phyloP scores from a whole-genome alignment of 2,797 vertebrate genomes.

The Hydrocynus forskahlii region DNA sequence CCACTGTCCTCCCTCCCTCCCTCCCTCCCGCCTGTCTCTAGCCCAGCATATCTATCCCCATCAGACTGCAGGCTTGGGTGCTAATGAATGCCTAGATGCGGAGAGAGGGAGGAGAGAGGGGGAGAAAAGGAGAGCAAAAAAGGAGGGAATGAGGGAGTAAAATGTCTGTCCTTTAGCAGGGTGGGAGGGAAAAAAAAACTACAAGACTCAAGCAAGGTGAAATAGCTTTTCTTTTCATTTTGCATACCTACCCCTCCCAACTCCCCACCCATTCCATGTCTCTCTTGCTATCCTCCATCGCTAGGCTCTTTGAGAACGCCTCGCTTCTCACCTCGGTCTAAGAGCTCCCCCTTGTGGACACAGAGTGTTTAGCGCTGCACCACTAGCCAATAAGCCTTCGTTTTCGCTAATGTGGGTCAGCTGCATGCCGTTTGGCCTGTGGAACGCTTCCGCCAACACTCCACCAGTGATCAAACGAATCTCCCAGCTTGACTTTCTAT shows the following conservation, averaged over 20 bases:
- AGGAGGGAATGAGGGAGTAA: conserved; percentile 61
- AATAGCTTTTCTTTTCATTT: conserved; percentile 88
- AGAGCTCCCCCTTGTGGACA: conserved; percentile 96
- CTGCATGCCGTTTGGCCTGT: conserved; percentile 67
- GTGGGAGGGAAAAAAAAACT: conserved; percentile 61
- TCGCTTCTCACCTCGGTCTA: conserved; percentile 77
- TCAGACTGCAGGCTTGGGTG: conserved; percentile 65
- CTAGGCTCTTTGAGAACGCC: conserved; percentile 52
- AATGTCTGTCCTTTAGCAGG: conserved; percentile 72
- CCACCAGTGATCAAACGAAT: conserved; percentile 56
- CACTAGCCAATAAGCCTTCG: conserved; percentile 67
- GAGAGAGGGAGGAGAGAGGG: conserved; percentile 68
- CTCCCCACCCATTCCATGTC: conserved; percentile 72
- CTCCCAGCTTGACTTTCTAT: conserved; percentile 55
- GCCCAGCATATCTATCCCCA: conserved; percentile 50
- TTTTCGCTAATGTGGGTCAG: conserved; percentile 71
- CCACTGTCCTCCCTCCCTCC: conserved; percentile 64
- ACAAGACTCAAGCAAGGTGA: conserved; percentile 81
- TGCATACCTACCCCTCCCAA: conserved; percentile 75
- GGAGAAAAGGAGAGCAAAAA: conserved; percentile 25
- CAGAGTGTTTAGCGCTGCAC: conserved; percentile 48
- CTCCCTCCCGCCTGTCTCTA: conserved; percentile 50
- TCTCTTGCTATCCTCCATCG: conserved; percentile 61
- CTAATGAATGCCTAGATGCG: conserved; percentile 64
- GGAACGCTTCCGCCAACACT: conserved; percentile 57